Conservation (phyloP, 2,888 invertebrate species). For the Gisinianus flammeolus region DNA sequence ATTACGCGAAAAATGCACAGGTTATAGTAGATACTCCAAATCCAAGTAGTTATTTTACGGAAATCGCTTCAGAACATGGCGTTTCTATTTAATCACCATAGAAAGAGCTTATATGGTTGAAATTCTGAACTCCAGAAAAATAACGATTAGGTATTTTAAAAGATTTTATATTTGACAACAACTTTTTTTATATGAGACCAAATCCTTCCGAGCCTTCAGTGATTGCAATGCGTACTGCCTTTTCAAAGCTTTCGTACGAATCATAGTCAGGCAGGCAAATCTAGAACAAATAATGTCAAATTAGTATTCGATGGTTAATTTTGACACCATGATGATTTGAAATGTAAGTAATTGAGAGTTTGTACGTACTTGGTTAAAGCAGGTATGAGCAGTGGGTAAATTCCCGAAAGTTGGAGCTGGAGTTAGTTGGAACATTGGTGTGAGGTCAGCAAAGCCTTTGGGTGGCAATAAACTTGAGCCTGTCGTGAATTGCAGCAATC, state of each 20-base stretch:
- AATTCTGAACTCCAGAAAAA: neutral
- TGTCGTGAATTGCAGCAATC: constrained; percentile 89
- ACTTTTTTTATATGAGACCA: constrained; percentile 69
- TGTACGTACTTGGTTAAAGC: constrained; percentile 78
- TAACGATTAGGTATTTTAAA: neutral
- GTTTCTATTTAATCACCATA: neutral
- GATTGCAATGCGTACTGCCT: constrained; percentile 86
- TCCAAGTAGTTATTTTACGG: neutral
- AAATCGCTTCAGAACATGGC: too few relatives aligned
- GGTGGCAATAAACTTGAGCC: constrained; percentile 81
- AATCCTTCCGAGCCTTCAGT: constrained; percentile 96
- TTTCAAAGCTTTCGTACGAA: constrained; percentile 90
- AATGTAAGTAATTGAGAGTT: constrained; percentile 77
- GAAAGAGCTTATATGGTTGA: neutral
- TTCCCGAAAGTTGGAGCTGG: constrained; percentile 88
- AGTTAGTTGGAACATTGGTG: constrained; percentile 90
- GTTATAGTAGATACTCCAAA: too few relatives aligned
- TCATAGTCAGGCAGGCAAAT: constrained; percentile 93
- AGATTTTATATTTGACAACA: neutral
- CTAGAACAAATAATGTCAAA: neutral
- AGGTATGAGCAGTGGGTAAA: constrained; percentile 91
- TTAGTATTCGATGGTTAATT: too few relatives aligned
- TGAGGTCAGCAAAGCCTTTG: constrained; percentile 87
- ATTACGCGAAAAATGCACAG: too few relatives aligned
- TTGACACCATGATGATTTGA: constrained; percentile 98